Base-by-base conservation (phyloP, 2,888 invertebrate species). In the Helicoverpa assulta region DNA sequence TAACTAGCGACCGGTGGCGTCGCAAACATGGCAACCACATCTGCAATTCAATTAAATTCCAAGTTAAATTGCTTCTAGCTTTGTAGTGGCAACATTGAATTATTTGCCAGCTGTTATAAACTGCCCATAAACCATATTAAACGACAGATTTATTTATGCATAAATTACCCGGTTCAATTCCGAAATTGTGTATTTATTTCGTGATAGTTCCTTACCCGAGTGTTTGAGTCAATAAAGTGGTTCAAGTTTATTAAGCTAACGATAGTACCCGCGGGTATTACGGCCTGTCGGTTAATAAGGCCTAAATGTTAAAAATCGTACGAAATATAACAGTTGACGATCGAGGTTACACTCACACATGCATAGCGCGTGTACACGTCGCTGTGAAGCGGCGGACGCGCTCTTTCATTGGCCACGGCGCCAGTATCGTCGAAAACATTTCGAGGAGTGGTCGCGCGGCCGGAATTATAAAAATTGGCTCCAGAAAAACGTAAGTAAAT, bases 61-160 rank as follows among this genome's bases (percentile, higher is more conserved):
- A 85, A 91, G 86, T 91, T 90, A 89, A 90, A 91, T 91, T 88
- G 89, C 86, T 87, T 82, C 82, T 81, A 86, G 87, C 88, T 86
- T 81, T 85, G 83, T 88, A 88, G 86, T 84, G 83, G 88, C 87
- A 84, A 86, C 88, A 87, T 87, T 90, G 87, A 89, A 88, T 89
- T 91, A 91, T 90, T 88, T 88, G 89, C 89, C 91, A 87, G 90
- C 89, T 92, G 92, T 84, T 88, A 87, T 88, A 86, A 91, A 92
- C 88, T 90, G 87, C 86, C 89, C 90, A 90, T 92, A 90, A 91
- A 92, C 90, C 85, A 89, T 86, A 88, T 85, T 85, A 88, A 85
- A 83, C 80, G 88, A 83, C 86, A 88, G 89, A 90, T 90, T 91
- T 91, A 90, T 90, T 87, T 86, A 86, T 85, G 81, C 83, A 88